Conservation (phyloP, 2,797 vertebrate species). For the Rhincodon typus region DNA sequence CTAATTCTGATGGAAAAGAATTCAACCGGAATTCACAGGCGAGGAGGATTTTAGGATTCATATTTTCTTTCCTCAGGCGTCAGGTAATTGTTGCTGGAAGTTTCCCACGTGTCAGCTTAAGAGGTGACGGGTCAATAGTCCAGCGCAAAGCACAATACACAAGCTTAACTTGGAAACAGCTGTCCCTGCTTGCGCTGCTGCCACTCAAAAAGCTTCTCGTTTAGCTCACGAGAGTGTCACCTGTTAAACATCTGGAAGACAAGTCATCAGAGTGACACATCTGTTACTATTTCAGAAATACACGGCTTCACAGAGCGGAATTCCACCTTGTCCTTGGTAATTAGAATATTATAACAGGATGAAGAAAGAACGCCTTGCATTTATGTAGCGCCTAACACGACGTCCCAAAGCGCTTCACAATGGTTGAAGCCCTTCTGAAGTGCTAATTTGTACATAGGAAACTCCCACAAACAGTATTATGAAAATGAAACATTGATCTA, state of each 20-base stretch:
- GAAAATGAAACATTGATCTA: background rate
- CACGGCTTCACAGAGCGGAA: background rate
- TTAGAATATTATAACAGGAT: background rate
- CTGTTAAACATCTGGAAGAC: constrained; percentile 17
- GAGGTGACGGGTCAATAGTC: constrained; percentile 21
- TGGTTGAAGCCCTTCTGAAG: background rate
- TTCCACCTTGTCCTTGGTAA: background rate
- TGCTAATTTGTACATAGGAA: background rate
- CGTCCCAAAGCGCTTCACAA: background rate
- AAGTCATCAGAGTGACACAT: background rate
- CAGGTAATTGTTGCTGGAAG: constrained; percentile 26
- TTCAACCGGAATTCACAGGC: background rate
- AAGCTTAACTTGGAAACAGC: constrained; percentile 30
- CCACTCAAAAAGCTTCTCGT: background rate
- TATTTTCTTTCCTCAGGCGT: background rate
- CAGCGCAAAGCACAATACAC: constrained; percentile 16
- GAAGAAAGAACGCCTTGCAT: background rate
- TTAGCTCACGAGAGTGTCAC: background rate
- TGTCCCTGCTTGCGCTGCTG: constrained; percentile 3
- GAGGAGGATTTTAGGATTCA: background rate
- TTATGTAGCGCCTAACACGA: background rate
- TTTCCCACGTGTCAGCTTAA: constrained; percentile 20
- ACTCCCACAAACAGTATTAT: background rate
- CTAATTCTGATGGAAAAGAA: background rate
- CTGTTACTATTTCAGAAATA: background rate